phyloP scores from a whole-genome alignment of 2,113 vertebrate genomes.

The Triplophysa siluroides region DNA sequence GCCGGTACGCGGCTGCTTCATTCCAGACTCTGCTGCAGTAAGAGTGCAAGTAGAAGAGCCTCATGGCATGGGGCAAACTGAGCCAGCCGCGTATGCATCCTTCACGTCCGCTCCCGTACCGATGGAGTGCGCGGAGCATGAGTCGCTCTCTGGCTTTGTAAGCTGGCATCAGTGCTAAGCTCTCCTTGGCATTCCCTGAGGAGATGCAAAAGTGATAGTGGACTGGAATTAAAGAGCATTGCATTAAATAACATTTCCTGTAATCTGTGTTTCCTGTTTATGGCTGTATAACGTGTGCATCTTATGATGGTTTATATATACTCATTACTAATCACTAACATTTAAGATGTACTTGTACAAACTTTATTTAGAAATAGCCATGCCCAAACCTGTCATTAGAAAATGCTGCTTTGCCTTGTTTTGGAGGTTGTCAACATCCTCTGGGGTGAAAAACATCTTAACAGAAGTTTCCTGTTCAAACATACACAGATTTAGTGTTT shows the following conservation, averaged over 20 bases:
- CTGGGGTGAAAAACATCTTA: constrained; percentile 89
- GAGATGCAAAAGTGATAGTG: neutral
- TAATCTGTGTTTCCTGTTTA: too few relatives aligned
- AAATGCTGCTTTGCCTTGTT: constrained; percentile 90
- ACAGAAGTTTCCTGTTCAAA: constrained; percentile 86
- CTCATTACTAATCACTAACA: too few relatives aligned
- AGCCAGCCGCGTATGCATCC: constrained; percentile 87
- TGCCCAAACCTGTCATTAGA: constrained; percentile 83
- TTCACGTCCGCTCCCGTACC: constrained; percentile 81
- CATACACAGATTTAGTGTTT: neutral
- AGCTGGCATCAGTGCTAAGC: constrained; percentile 82
- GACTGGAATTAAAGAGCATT: too few relatives aligned
- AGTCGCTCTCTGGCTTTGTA: constrained; percentile 87
- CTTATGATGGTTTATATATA: too few relatives aligned
- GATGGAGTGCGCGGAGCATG: constrained; percentile 86
- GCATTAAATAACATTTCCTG: too few relatives aligned
- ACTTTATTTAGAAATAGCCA: neutral
- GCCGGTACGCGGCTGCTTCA: constrained; percentile 80
- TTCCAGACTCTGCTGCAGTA: constrained; percentile 96
- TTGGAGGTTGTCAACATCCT: constrained; percentile 83
- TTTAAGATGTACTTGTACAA: too few relatives aligned
- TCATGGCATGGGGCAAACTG: constrained; percentile 87
- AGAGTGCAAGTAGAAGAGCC: constrained; percentile 90
- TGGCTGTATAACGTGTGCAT: too few relatives aligned
- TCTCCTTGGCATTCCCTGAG: constrained; percentile 87